Base-by-base conservation (phyloP, 2,113 vertebrate species). In the Ictidomys tridecemlineatus region DNA sequence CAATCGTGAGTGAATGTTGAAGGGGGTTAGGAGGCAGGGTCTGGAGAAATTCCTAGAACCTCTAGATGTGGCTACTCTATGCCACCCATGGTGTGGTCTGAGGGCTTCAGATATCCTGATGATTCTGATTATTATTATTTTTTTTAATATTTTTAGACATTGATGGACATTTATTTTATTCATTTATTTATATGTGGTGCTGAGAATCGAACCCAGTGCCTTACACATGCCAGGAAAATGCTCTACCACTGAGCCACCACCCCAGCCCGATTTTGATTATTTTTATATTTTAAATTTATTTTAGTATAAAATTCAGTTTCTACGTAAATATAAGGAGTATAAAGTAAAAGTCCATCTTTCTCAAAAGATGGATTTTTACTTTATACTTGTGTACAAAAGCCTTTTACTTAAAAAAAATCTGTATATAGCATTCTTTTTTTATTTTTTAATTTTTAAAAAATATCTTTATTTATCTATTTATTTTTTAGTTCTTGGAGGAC, bases 291-390 rank as follows among this genome's bases (percentile, higher is more conserved):
- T 77, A 22, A 93, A 51, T 53, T 63, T 83, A 88, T 51, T 83
- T 89, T 82, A n/a, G 32, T 24, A 61, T 51, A 63, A 91, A 72
- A 39, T 65, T 80, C 30, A 84, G 48, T 7, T 42, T 85, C 51
- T 88, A 53, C 9, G 6, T 45, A 84, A 88, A 79, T 48, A 58
- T 65, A 56, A 58, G 69, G 16, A 53, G 17, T 63, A 11, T 85
- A 72, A 96, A 91, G 28, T 85, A 89, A 96, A 96, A 89, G 4
- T 20, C 30, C 5, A 73, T 24, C 9, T 94, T 84, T 76, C 72
- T 51, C 42, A 45, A 45, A 45, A 45, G 42, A 45, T 45, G 42
- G 8, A 45, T 7, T 45, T 45, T 45, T 45, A 45, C 42, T 45
- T 45, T 45, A 45, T 45, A 45, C 42, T 45, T 45, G 42, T 45